Base-by-base conservation (phyloP, 2,113 vertebrate genomes). In the Psilopogon haemacephalus region DNA sequence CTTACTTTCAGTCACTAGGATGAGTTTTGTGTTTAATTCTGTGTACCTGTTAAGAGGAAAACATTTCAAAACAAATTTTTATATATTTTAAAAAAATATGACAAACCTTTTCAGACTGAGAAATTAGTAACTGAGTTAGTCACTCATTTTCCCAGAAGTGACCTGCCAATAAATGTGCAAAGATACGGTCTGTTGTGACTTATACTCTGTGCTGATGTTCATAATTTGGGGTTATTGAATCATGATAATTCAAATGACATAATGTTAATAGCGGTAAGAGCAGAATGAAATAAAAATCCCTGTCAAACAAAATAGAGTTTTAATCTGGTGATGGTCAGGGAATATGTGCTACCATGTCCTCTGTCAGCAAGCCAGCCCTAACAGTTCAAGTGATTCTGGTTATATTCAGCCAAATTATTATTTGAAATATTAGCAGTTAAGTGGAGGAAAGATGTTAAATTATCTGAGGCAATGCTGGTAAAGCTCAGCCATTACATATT, bases 141-240 rank as follows among this genome's bases (percentile, higher is more conserved):
- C 28, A 40, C 90, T 88, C 40, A 84, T 88, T 77, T 86, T 40
- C 48, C 54, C 42, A 71, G 37, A 76, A 76, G 52, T 63, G 18
- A 26, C 38, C 33, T 42, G 24, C 60, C 88, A 46, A 77, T 35
- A 87, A 92, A 65, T 40, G 13, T 60, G 60, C 13, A 62, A 75
- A 68, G 73, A 42, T 13, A 28, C 6, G 26, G 5, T 30, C 26
- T 70, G 5, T 65, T 83, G 72, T 62, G 56, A 77, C 26, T 26
- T 58, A 89, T 24, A 46, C 5, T 8, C 9, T 12, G 1, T 33
- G 13, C 2, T 76, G 26, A 70, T 69, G 46, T 63, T 80, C 16
- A 15, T 89, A 95, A 88, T 14, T 93, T 52, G 70, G 70, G 76
- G 42, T 50, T 73, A 93, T 80, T 92, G 69, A 90, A 72, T 68